Percentiles rank a stretch among this genome's conserved stretches.
Evolutionary conservation across 2,888 invertebrate species (phyloP).

Genomic region (Plutella xylostella): DNA sequence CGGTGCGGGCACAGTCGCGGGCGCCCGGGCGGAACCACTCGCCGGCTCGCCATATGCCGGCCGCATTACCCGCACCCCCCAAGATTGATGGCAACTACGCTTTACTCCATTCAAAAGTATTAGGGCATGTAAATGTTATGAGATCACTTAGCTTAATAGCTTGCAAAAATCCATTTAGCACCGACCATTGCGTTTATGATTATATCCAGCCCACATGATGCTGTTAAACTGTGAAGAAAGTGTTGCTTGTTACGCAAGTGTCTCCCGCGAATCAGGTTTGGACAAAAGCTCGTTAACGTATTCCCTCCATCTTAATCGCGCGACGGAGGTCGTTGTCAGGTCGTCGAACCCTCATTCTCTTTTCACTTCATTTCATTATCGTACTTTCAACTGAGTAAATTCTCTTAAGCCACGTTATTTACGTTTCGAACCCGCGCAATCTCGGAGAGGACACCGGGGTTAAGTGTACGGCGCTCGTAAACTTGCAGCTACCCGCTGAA

Average conservation of each 20-base stretch:
- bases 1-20: slow-evolving; percentile 41
- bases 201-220: too few relatives aligned
- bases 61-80: slow-evolving; percentile 57
- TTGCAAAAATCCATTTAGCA: too few relatives aligned
- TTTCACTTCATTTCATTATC: slow-evolving; percentile 44
- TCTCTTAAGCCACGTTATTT: slow-evolving; percentile 13
- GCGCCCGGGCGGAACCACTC: slow-evolving; percentile 44
- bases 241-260: neutral
- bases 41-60: slow-evolving; percentile 53
- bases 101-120: slow-evolving; percentile 55
- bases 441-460: slow-evolving; percentile 12
- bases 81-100: slow-evolving; percentile 61
- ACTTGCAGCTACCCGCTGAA: slow-evolving; percentile 10
- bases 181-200: too few relatives aligned
- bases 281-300: slow-evolving; percentile 39
- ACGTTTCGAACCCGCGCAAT: slow-evolving; percentile 12
- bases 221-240: too few relatives aligned
- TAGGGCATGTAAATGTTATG: slow-evolving; percentile 66
- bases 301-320: slow-evolving; percentile 35
- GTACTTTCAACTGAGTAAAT: slow-evolving; percentile 24
- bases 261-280: slow-evolving; percentile 19
- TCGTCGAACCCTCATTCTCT: slow-evolving; percentile 40
- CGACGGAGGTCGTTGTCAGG: slow-evolving; percentile 38
- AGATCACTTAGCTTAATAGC: slow-evolving; percentile 59
- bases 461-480: slow-evolving; percentile 12